A percentile compares a stretch with the other conserved stretches of the same genome.
Conservation (phyloP, 2,888 invertebrate genomes). For the Eudemis profundana region DNA sequence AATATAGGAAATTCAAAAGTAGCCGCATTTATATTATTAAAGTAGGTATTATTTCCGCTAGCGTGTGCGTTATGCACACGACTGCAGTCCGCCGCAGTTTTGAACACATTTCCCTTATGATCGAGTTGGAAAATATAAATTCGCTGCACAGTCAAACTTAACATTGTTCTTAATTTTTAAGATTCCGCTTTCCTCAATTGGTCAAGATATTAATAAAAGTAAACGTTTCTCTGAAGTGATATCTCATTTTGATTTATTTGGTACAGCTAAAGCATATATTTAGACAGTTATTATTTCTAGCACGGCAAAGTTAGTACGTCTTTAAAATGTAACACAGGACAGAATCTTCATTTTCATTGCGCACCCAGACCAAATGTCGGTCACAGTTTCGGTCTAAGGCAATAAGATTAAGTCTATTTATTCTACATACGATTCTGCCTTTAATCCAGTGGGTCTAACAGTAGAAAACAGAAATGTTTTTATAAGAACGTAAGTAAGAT, state of each 20-base stretch:
- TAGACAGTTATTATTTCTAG: not conserved
- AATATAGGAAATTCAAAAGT: not conserved
- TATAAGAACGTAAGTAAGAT: too few relatives aligned
- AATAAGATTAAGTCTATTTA: too few relatives aligned
- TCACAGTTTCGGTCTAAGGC: too few relatives aligned
- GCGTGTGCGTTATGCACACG: conserved; percentile 21
- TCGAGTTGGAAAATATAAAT: not conserved
- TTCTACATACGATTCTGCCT: too few relatives aligned
- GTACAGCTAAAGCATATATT: not conserved
- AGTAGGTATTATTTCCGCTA: conserved; percentile 17
- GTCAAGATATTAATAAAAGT: not conserved
- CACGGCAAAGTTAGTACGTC: not conserved
- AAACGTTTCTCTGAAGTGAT: not conserved
- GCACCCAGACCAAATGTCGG: too few relatives aligned
- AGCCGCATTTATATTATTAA: conserved; percentile 19
- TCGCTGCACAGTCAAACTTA: not conserved
- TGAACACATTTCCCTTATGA: conserved; percentile 7
- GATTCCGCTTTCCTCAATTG: not conserved
- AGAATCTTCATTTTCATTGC: too few relatives aligned
- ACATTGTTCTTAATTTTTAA: not conserved
- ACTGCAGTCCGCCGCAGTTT: conserved; percentile 34
- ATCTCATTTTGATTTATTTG: not conserved
- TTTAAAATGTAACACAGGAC: not conserved
- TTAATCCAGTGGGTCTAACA: too few relatives aligned
- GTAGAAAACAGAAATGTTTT: too few relatives aligned